Base-by-base conservation (phyloP, 1,140 invertebrate genomes). In the Pseudomyrmex gracilis region DNA sequence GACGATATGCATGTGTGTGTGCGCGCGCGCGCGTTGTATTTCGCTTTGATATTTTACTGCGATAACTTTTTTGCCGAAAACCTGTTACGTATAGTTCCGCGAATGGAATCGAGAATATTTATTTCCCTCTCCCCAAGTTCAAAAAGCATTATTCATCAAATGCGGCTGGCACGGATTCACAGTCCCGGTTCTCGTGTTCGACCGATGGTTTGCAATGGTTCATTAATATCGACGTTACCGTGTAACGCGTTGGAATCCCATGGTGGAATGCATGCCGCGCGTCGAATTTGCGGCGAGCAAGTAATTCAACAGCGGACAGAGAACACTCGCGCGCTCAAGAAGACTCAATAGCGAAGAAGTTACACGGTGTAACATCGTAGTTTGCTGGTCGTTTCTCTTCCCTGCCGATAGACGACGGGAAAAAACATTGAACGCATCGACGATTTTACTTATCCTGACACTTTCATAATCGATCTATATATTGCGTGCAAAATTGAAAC, bases 231-330 rank as follows among this genome's bases (percentile, higher is more conserved):
- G 78, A 83, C 74, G 53, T 67, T 34, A 73, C 77, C 85, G 47
- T 53, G 86, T 85, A 85, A 88, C 86, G 58, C 80, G 73, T 70
- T 20, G 87, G 86, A 88, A 89, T 88, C 58, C 70, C 34, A 34
- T 34, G 45, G 15, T 71, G 87, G 87, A 89, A 89, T 86, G 87
- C 55, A 57, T 49, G 55, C 51, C 43, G 22, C 63, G 64, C 55
- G 87, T 87, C 87, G 86, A 89, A 86, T 89, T 83, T 88, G 87
- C 51, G 87, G 84, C 70, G 64, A 45, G 49, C 74, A 63, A 88
- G 84, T 70, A 82, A 89, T 89, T 87, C 73, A 71, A 55, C 61
- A 34, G 15, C 55, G 24, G 45, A 78, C 53, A 4, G 66, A 4
- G 66, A 55, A 8, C 17, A 12, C 24, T 60, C 22, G 49, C 45